phyloP scores from a whole-genome alignment of 1,140 invertebrate genomes.

The Ptiloglossa arizonensis region DNA sequence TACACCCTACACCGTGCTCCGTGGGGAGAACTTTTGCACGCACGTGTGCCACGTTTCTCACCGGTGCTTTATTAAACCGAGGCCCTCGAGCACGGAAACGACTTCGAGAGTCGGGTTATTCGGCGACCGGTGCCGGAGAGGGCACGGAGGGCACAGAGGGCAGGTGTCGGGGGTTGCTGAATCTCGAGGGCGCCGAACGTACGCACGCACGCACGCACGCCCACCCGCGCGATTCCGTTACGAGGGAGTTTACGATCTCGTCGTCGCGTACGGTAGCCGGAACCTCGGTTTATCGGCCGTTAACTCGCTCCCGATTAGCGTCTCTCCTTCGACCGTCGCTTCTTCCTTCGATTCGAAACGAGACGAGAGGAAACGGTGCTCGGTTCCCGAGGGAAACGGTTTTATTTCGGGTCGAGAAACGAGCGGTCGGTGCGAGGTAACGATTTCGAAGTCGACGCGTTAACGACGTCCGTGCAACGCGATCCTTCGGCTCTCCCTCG shows the following conservation, averaged over 20 bases:
- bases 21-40: constrained; percentile 63
- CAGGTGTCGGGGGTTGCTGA: neutral
- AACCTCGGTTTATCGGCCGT: constrained; percentile 61
- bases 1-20: constrained; percentile 38
- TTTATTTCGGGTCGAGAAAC: no score
- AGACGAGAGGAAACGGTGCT: neutral
- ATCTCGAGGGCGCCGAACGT: neutral
- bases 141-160: no score
- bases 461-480: no score
- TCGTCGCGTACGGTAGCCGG: constrained; percentile 24
- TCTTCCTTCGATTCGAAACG: neutral
- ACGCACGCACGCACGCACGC: neutral
- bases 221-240: constrained; percentile 28
- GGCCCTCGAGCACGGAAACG: constrained; percentile 28
- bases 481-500: no score
- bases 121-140: neutral
- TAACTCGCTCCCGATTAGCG: constrained; percentile 45
- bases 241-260: constrained; percentile 56
- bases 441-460: no score
- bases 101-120: constrained; percentile 35
- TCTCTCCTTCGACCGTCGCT: neutral
- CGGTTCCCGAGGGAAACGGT: neutral
- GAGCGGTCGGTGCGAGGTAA: no score
- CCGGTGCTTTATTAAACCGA: constrained; percentile 67
- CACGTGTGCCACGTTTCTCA: constrained; percentile 69